Evolutionary conservation across 2,888 invertebrate genomes (phyloP).

Genomic region (Orthosia incerta): DNA sequence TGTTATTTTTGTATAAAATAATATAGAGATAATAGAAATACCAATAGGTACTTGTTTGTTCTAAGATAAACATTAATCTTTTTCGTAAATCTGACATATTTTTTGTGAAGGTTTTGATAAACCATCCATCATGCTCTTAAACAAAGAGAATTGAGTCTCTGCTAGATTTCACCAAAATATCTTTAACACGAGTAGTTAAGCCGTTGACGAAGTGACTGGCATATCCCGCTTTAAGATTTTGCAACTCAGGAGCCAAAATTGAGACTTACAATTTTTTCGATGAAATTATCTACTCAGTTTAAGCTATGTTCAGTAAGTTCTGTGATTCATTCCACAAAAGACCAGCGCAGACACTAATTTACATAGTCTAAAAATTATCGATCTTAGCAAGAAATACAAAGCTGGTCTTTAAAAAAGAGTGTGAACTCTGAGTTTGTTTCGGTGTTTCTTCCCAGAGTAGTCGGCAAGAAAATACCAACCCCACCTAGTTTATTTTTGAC

Average conservation of each 20-base stretch:
- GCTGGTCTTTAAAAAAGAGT: no score
- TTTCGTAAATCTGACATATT: conserved; percentile 16
- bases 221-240: neutral
- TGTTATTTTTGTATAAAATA: conserved; percentile 29
- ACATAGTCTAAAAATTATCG: no score
- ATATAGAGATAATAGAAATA: conserved; percentile 30
- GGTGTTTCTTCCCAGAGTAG: no score
- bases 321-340: no score
- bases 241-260: neutral
- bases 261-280: neutral
- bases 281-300: no score
- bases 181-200: neutral
- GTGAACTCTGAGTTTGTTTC: no score
- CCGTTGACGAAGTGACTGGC: neutral
- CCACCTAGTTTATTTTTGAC: no score
- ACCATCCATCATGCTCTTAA: conserved; percentile 4
- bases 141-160: neutral
- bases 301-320: no score
- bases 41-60: conserved; percentile 12
- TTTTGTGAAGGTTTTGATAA: neutral
- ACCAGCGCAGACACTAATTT: no score
- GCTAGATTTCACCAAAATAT: neutral
- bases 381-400: no score
- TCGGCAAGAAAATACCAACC: no score
- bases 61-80: conserved; percentile 27